phyloP scores from a whole-genome alignment of 2,888 invertebrate genomes.

The Eristalis arbustorum region DNA sequence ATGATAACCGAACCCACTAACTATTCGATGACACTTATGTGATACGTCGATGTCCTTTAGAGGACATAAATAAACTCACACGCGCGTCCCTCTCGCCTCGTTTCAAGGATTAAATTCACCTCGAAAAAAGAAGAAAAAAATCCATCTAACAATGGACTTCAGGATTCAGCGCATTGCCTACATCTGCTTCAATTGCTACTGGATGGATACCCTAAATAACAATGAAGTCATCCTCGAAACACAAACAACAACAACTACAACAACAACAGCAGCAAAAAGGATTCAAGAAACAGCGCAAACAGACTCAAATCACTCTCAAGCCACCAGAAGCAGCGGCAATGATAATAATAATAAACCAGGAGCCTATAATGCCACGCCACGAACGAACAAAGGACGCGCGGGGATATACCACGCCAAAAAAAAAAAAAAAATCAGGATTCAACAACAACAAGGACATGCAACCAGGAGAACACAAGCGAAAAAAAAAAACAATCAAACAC shows the following conservation, averaged over 20 bases:
- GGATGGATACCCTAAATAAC: slow-evolving; percentile 67
- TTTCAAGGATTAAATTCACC: slow-evolving; percentile 52
- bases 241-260: background rate
- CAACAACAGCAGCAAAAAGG: too few relatives aligned
- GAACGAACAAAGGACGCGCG: slow-evolving; percentile 38
- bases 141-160: slow-evolving; percentile 42
- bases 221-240: slow-evolving; percentile 58
- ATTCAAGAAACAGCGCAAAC: slow-evolving; percentile 36
- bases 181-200: slow-evolving; percentile 50
- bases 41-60: slow-evolving; percentile 51
- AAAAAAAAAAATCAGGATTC: background rate
- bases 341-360: slow-evolving; percentile 68
- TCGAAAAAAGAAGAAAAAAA: slow-evolving; percentile 20
- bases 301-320: slow-evolving; percentile 40
- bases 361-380: slow-evolving; percentile 64
- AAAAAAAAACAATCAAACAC: slow-evolving; percentile 33
- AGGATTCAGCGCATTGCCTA: slow-evolving; percentile 57
- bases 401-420: slow-evolving; percentile 10
- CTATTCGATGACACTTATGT: slow-evolving; percentile 62
- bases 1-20: slow-evolving; percentile 67
- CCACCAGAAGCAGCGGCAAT: slow-evolving; percentile 30
- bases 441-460: slow-evolving; percentile 8
- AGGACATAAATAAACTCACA: slow-evolving; percentile 47
- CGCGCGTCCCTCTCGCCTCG: slow-evolving; percentile 7
- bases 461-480: background rate